Conservation (phyloP, 2,888 invertebrate genomes). For the Agonopterix arenella region DNA sequence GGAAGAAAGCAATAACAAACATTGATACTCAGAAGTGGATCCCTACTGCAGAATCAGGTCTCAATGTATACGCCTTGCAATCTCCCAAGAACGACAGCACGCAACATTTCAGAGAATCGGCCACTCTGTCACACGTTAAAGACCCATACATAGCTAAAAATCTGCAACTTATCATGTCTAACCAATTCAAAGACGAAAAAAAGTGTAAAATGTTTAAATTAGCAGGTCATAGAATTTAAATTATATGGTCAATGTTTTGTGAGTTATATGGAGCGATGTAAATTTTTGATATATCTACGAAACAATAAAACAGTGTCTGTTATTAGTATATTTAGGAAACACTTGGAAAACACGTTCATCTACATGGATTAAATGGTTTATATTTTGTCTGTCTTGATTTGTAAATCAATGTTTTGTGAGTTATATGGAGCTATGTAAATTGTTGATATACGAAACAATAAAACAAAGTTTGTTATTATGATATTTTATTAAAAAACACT, state of each 20-base stretch:
- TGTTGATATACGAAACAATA: slow-evolving; percentile 3
- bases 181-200: slow-evolving; percentile 42
- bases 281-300: background rate
- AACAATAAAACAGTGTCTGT: slow-evolving; percentile 6
- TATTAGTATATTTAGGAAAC: background rate
- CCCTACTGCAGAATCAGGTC: slow-evolving; percentile 14
- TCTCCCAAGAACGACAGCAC: slow-evolving; percentile 14
- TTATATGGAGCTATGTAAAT: background rate
- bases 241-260: background rate
- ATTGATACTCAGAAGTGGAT: slow-evolving; percentile 35
- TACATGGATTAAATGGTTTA: too few relatives aligned
- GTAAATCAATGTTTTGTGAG: background rate
- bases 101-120: slow-evolving; percentile 10
- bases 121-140: slow-evolving; percentile 14
- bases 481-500: background rate
- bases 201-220: slow-evolving; percentile 60
- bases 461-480: slow-evolving; percentile 1
- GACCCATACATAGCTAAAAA: slow-evolving; percentile 27
- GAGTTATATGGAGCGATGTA: background rate
- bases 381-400: too few relatives aligned
- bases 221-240: slow-evolving; percentile 47
- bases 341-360: background rate
- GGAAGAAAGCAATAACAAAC: slow-evolving; percentile 39
- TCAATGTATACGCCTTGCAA: slow-evolving; percentile 14
- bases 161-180: slow-evolving; percentile 28